Conservation (phyloP, 2,797 vertebrate species). For the Onychomys leucogaster region DNA sequence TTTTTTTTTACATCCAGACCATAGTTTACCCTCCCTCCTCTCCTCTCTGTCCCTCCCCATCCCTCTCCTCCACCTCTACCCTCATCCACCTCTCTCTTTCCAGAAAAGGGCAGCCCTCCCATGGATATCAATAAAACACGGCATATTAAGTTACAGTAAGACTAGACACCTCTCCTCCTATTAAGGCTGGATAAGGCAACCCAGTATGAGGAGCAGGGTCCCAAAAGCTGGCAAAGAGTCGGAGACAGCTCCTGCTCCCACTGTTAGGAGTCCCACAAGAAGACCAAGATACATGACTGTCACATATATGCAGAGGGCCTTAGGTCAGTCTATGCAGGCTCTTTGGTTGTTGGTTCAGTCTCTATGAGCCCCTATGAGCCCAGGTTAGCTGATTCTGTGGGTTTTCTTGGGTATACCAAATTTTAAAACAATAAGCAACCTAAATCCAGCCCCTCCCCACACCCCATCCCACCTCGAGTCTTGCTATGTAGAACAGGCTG, state of each 20-base stretch:
- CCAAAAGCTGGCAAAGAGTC: neutral
- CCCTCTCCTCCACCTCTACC: neutral
- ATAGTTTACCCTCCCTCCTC: neutral
- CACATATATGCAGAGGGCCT: neutral
- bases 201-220: neutral
- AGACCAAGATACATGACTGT: neutral
- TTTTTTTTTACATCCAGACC: neutral
- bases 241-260: neutral
- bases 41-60: neutral
- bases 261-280: neutral
- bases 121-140: neutral
- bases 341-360: neutral
- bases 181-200: neutral
- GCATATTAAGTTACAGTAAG: neutral
- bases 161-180: neutral
- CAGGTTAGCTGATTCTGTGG: neutral
- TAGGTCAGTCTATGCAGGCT: neutral
- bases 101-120: neutral
- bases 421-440: slow-evolving; percentile 46
- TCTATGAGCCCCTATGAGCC: neutral
- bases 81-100: neutral
- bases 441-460: neutral
- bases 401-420: neutral
- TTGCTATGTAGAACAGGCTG: neutral
- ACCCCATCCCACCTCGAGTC: neutral